Evolutionary conservation across 2,113 vertebrate genomes (phyloP).

Genomic region (Electrona antarctica): DNA sequence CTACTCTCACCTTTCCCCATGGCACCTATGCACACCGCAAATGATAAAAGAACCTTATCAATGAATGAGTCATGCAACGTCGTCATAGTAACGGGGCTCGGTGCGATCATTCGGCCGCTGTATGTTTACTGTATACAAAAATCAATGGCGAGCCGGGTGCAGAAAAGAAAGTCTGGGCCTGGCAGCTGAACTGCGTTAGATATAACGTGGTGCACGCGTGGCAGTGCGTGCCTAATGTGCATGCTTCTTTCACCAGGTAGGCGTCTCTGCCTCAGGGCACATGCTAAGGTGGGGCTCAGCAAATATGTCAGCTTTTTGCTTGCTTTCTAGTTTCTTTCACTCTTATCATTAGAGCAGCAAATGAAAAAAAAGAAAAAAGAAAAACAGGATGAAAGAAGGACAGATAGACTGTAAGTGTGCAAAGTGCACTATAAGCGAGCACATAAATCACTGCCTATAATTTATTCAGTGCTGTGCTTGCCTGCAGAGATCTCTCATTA

Average conservation of each 20-base stretch:
- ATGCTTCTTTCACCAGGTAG: conserved; percentile 59
- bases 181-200: conserved; percentile 25
- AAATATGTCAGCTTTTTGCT: conserved; percentile 69
- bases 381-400: no score
- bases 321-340: conserved; percentile 14
- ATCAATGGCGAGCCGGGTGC: conserved; percentile 52
- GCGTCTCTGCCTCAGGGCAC: conserved; percentile 75
- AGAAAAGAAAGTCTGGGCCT: background rate
- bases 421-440: conserved; percentile 5
- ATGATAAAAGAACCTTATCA: conserved; percentile 64
- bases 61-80: conserved; percentile 70
- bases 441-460: conserved; percentile 8
- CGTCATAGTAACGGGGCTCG: conserved; percentile 70
- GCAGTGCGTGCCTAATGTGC: conserved; percentile 29
- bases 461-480: background rate
- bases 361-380: no score
- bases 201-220: conserved; percentile 55
- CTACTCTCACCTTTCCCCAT: conserved; percentile 3
- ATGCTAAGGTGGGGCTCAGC: conserved; percentile 75
- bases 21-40: conserved; percentile 44
- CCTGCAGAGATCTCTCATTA: conserved; percentile 30
- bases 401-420: no score
- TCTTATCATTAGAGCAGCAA: background rate
- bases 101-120: conserved; percentile 66
- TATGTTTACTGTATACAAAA: conserved; percentile 59